Evolutionary conservation across 2,113 vertebrate genomes (phyloP).

Genomic region (Hypocryptadius cinnamomeus): DNA sequence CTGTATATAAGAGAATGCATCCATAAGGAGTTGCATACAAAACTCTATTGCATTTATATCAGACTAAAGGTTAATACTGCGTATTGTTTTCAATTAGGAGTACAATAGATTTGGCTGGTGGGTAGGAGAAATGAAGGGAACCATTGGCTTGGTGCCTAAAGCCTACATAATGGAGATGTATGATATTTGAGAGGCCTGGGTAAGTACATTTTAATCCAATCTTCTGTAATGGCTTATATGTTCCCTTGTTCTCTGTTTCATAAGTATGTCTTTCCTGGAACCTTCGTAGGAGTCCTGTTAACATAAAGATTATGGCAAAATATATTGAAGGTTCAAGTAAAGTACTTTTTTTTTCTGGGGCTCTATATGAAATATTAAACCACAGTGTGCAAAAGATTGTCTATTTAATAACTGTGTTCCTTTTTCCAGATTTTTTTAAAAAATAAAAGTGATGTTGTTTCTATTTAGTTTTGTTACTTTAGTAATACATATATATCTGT

Average conservation of each 20-base stretch:
- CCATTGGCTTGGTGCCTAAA: slow-evolving; percentile 94
- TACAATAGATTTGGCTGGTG: slow-evolving; percentile 96
- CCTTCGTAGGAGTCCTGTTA: slow-evolving; percentile 69
- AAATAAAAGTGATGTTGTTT: not conserved
- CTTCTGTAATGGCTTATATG: slow-evolving; percentile 78
- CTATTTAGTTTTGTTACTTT: not conserved
- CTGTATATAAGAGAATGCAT: slow-evolving; percentile 66
- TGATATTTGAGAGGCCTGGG: slow-evolving; percentile 78
- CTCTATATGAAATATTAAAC: slow-evolving; percentile 54
- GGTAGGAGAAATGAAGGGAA: slow-evolving; percentile 94
- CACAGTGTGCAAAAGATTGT: not conserved
- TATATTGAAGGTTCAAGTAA: slow-evolving; percentile 58
- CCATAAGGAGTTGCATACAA: slow-evolving; percentile 69
- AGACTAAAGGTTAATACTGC: slow-evolving; percentile 79
- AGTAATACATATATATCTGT: not conserved
- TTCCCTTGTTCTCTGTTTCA: slow-evolving; percentile 74
- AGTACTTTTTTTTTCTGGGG: slow-evolving; percentile 23
- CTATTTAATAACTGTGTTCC: slow-evolving; percentile 6
- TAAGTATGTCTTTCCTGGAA: slow-evolving; percentile 74
- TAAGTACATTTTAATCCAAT: slow-evolving; percentile 87
- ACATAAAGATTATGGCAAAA: slow-evolving; percentile 60
- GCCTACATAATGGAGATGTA: slow-evolving; percentile 93
- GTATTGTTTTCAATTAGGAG: slow-evolving; percentile 87
- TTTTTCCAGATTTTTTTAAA: not conserved
- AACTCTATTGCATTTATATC: slow-evolving; percentile 67